Evolutionary conservation across 2,797 vertebrate genomes (phyloP), one percentile per base, ranked within the genome.

Genomic region (Fratercula arctica): DNA sequence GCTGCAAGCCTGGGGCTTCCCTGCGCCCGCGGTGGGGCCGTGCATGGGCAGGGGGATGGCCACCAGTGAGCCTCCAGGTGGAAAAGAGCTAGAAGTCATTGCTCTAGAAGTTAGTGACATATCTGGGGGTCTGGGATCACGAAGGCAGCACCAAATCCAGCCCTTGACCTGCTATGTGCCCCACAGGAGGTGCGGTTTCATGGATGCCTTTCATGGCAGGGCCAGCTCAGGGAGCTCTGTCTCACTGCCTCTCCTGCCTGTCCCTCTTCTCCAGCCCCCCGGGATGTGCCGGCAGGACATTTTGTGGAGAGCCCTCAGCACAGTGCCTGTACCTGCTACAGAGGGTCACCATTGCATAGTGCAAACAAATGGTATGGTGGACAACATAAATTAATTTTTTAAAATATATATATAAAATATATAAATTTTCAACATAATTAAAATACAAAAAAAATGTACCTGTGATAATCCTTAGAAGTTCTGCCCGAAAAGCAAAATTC

Each of bases 131-230:
- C 13, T 6, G 7, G 13, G 11, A 74, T 16, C 28, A 37, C 1
- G 4, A 78, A 3, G 5, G 13, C 29, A 63, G 10, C 4, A 25
- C 21, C 57, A 61, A 72, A 75, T 46, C 21, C 72, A 85, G 13
- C 25, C 45, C 39, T 56, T 68, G 57, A 26, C 18, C 18, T 61
- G 10, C 6, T 50, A 9, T 4, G 25, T 72, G 9, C 3, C 35
- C 9, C 33, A 29, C 13, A 14, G 28, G 21, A 29, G 54, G 5
- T n/a, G 23, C 2, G 3, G 37, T 31, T 73, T 82, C 35, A 25
- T 11, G n/a, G 45, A 14, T 2, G 6, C 3, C 13, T 56, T 41
- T 76, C n/a, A 18, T 0, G 1, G 29, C 2, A 6, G 19, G 37
- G 16, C 7, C 5, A 23, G 19, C 12, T 33, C 19, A 31, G 31